These are phyloP conservation scores for Limanda limanda DNA, from an alignment of 2,113 vertebrate genomes.

Conservation along the genomic window DNA sequence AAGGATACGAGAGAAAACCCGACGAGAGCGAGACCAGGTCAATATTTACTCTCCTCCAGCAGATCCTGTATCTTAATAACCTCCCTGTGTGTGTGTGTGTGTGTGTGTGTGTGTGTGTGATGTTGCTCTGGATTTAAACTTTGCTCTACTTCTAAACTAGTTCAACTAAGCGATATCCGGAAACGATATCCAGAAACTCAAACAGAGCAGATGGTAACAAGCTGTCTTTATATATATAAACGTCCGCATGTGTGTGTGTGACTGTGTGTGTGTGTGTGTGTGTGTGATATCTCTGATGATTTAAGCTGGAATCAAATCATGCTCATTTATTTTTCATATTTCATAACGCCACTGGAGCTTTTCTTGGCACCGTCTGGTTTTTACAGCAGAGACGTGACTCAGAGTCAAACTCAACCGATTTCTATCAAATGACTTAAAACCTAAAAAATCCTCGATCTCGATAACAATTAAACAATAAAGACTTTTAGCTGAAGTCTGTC, in stretches of 20 bases:
- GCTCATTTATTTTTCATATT: constrained; percentile 1
- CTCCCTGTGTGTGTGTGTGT: neutral
- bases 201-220: too few relatives aligned
- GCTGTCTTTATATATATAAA: too few relatives aligned
- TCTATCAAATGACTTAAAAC: too few relatives aligned
- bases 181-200: too few relatives aligned
- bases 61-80: constrained; percentile 48
- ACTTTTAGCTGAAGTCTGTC: too few relatives aligned
- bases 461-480: too few relatives aligned
- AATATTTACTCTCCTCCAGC: constrained; percentile 64
- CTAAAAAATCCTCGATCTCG: too few relatives aligned
- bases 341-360: neutral
- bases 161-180: too few relatives aligned
- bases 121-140: neutral
- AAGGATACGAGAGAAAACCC: neutral
- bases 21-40: neutral
- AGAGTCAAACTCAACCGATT: too few relatives aligned
- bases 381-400: neutral
- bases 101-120: neutral
- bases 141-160: too few relatives aligned
- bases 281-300: neutral
- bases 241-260: neutral
- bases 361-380: neutral
- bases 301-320: constrained; percentile 2
- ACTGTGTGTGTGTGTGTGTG: too few relatives aligned